Evolutionary conservation across 2,797 vertebrate genomes (phyloP).

Genomic region (Myotis planiceps): DNA sequence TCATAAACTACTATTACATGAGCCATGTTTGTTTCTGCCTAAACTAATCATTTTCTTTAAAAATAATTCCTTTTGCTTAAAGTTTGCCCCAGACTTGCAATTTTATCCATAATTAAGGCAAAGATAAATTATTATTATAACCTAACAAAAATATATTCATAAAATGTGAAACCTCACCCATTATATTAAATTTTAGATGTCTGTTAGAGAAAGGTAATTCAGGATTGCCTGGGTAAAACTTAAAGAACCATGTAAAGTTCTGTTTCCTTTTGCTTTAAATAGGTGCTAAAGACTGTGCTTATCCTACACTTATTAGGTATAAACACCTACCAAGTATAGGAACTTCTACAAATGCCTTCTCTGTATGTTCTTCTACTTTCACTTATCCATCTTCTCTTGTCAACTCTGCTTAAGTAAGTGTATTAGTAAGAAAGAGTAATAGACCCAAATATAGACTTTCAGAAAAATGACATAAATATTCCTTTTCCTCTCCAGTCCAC

Average conservation of each 20-base stretch:
- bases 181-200: not conserved
- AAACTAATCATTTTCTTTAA: slow-evolving; percentile 39
- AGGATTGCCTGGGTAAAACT: slow-evolving; percentile 37
- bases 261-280: slow-evolving; percentile 21
- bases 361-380: not conserved
- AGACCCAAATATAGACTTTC: not conserved
- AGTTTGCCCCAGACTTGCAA: slow-evolving; percentile 15
- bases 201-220: not conserved
- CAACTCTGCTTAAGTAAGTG: not conserved
- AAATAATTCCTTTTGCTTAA: slow-evolving; percentile 31
- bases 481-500: not conserved
- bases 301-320: not conserved
- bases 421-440: not conserved
- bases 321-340: not conserved
- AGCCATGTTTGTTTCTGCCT: slow-evolving; percentile 37
- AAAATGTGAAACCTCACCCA: slow-evolving; percentile 4
- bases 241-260: slow-evolving; percentile 19
- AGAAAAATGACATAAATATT: slow-evolving; percentile 5
- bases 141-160: slow-evolving; percentile 32
- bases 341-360: slow-evolving; percentile 13
- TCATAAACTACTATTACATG: slow-evolving; percentile 37
- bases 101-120: slow-evolving; percentile 21
- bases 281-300: not conserved
- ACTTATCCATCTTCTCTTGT: not conserved
- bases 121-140: slow-evolving; percentile 14